These are phyloP conservation scores for Carlito syrichta DNA, from an alignment of 2,113 vertebrate genomes.

Conservation along the genomic window DNA sequence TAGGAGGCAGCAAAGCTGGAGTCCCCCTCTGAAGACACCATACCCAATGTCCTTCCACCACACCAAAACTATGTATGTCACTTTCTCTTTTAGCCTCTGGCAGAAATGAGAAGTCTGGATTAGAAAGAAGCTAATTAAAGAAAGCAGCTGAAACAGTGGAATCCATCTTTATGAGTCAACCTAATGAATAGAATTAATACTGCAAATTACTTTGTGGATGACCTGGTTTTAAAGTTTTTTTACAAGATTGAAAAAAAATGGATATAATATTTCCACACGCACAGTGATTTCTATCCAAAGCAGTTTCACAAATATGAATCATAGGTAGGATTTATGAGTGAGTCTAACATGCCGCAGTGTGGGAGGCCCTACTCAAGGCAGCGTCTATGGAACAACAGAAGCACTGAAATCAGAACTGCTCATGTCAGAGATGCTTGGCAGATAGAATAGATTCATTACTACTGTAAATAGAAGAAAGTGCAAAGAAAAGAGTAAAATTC, in stretches of 20 bases:
- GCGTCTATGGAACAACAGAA: conserved; percentile 26
- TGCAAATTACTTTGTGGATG: neutral
- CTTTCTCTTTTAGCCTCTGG: neutral
- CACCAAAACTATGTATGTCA: rapidly evolving
- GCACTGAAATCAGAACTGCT: neutral
- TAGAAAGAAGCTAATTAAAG: neutral
- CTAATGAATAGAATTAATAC: neutral
- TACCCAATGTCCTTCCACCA: neutral
- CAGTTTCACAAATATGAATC: conserved; percentile 63
- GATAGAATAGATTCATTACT: neutral
- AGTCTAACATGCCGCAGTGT: conserved; percentile 37
- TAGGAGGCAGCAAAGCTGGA: neutral
- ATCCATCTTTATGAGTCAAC: neutral
- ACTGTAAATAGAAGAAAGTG: neutral
- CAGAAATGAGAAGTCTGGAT: neutral
- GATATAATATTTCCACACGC: conserved; percentile 27
- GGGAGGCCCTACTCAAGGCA: conserved; percentile 41
- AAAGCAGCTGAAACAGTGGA: neutral
- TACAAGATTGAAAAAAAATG: neutral
- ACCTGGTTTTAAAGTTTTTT: neutral
- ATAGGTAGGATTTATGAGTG: conserved; percentile 57
- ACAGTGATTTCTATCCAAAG: conserved; percentile 35
- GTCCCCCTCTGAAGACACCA: neutral
- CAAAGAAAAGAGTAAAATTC: neutral
- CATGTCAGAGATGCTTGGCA: conserved; percentile 35